A percentile compares a stretch with the other conserved stretches of the same genome.
Conservation (phyloP, 2,797 vertebrate species). For the Tympanoctomys barrerae region DNA sequence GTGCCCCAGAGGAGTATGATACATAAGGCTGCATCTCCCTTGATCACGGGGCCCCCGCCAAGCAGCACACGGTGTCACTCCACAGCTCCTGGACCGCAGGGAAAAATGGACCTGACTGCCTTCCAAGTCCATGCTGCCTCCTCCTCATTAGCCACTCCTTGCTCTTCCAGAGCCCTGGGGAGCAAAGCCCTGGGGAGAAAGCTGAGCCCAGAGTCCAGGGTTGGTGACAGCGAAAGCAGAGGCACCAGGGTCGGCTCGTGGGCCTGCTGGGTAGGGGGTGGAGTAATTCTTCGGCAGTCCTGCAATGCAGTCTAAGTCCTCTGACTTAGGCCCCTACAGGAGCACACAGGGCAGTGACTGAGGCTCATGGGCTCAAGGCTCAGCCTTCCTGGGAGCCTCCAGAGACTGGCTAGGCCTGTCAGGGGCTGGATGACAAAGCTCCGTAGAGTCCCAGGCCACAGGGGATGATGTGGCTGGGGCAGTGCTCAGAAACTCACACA, state of each 20-base stretch:
- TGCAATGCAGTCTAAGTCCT: background rate
- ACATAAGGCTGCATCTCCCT: background rate
- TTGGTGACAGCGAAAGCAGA: background rate
- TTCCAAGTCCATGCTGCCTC: background rate
- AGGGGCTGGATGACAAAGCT: background rate
- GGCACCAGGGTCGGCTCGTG: background rate
- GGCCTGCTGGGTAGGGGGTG: background rate
- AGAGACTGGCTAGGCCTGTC: background rate
- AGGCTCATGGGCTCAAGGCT: background rate
- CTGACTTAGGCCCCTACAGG: background rate
- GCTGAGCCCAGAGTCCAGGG: background rate
- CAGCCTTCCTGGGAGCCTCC: background rate
- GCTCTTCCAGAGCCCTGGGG: background rate
- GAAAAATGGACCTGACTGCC: background rate
- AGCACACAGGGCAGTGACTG: rapidly evolving
- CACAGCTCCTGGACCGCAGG: background rate
- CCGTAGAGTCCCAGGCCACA: background rate
- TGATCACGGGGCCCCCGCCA: background rate
- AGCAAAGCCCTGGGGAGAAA: background rate
- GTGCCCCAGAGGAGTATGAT: background rate
- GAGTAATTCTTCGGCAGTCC: background rate
- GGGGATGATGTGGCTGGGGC: background rate
- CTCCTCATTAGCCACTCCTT: background rate
- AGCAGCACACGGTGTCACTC: background rate
- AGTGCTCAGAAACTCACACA: rapidly evolving